Evolutionary conservation across 2,113 vertebrate species (phyloP), one percentile per base, ranked within the genome.

Genomic region (Hystrix brachyura): DNA sequence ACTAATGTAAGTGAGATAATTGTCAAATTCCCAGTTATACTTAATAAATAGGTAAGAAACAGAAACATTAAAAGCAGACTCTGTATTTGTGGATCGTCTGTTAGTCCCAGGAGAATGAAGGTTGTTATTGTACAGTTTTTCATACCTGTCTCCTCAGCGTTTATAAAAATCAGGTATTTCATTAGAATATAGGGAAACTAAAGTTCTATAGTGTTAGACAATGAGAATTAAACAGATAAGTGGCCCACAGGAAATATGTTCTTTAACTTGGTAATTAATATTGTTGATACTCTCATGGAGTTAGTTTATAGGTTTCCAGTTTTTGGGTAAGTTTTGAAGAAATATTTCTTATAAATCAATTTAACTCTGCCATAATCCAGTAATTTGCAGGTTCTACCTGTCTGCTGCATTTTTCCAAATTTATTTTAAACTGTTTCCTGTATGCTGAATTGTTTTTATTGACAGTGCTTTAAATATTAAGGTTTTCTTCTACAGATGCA

Each of bases 61-160:
- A 89, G 46, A 65, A 95, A 85, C 11, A 90, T 79, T 67, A 94
- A 94, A 71, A 94, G 91, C 13, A 94, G 32, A 60, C 53, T 51
- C 60, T 97, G 91, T 3, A 79, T 53, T 17, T 74, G 67, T 82
- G 25, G 94, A n/a, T 94, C 25, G 2, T 91, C 92, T 6, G 92
- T 95, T 12, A 98, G 72, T 71, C 95, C 96, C 32, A 96, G 60
- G 29, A 98, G 97, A 48, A 97, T 92, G 90, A 96, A 98, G n/a
- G 90, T 72, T 72, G 92, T 82, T 60, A 48, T 25, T 23, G 94
- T 96, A 23, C 23, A 59, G 14, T 97, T 97, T 87, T 87, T 71
- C 94, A 95, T 95, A 51, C 43, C 9, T 71, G 81, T 10, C 21
- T 78, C n/a, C 25, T 57, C 29, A 48, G 17, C 9, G 12, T 23